These are phyloP conservation scores for Corythornis cristatus DNA, from an alignment of 2,113 vertebrate genomes.

Conservation along the genomic window DNA sequence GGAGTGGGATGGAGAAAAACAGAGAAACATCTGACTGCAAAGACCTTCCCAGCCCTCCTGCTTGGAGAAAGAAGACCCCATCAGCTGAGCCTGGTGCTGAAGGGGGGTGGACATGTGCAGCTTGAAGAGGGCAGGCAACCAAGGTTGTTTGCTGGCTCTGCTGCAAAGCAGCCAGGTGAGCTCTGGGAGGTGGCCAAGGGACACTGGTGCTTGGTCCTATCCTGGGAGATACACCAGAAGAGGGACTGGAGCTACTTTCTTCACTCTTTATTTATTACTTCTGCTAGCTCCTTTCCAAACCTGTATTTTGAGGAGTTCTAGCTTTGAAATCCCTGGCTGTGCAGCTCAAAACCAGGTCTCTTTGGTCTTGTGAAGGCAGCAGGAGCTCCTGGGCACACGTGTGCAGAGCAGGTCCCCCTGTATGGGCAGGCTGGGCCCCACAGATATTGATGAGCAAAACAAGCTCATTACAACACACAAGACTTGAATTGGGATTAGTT, in stretches of 20 bases:
- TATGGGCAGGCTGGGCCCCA: rapidly evolving
- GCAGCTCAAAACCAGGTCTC: rapidly evolving
- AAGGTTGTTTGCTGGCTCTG: background rate
- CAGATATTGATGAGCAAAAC: background rate
- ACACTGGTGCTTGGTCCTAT: background rate
- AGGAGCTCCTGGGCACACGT: background rate
- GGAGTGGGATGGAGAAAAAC: background rate
- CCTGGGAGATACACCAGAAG: background rate
- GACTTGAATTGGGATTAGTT: background rate
- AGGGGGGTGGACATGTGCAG: rapidly evolving
- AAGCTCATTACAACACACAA: background rate
- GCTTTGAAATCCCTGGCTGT: background rate
- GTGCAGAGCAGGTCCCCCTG: background rate
- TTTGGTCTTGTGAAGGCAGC: background rate
- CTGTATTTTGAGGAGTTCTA: rapidly evolving
- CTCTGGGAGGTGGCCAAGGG: background rate
- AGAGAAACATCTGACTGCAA: too few relatives aligned
- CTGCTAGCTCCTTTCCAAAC: background rate
- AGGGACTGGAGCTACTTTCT: background rate
- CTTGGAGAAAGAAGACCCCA: background rate
- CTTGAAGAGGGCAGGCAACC: background rate
- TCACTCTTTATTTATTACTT: background rate
- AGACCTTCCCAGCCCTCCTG: background rate
- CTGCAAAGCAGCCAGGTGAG: background rate
- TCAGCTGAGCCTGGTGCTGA: background rate